These are phyloP conservation scores for Todiramphus saurophagus DNA, from an alignment of 2,113 vertebrate species.

Conservation along the genomic window DNA sequence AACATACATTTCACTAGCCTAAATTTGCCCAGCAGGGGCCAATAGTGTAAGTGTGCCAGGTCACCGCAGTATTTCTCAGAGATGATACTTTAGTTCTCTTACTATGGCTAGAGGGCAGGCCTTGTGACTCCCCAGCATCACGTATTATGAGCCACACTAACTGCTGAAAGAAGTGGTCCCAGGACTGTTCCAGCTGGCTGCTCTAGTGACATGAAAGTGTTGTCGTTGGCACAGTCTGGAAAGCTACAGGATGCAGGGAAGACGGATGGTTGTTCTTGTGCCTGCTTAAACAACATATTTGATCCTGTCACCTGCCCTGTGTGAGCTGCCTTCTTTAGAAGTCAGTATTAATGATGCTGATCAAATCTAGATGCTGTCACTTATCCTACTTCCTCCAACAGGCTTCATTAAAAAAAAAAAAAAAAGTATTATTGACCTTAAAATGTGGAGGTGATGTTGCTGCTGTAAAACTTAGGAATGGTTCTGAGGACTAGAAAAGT, in stretches of 20 bases:
- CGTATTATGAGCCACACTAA: background rate
- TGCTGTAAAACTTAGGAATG: background rate
- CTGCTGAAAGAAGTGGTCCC: background rate
- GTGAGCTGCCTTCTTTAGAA: constrained; percentile 33
- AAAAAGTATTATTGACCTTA: background rate
- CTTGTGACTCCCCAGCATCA: background rate
- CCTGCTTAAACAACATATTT: constrained; percentile 13
- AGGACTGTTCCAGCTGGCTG: constrained; percentile 38
- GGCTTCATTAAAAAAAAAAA: background rate
- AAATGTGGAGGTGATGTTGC: background rate
- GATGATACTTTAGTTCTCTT: background rate
- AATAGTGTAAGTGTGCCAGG: background rate
- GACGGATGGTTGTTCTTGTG: background rate
- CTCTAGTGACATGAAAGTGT: constrained; percentile 35
- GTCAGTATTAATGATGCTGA: constrained; percentile 43
- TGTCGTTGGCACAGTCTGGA: background rate
- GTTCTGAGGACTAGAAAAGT: background rate
- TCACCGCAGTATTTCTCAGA: background rate
- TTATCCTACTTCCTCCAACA: background rate
- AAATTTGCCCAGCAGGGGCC: background rate
- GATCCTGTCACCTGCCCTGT: constrained; percentile 22
- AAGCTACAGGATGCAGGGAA: background rate
- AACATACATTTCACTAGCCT: background rate
- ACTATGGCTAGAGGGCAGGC: background rate
- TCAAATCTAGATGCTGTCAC: constrained; percentile 23